Base-by-base conservation (phyloP, 2,888 invertebrate genomes). In the Lasioglossum leucozonium region DNA sequence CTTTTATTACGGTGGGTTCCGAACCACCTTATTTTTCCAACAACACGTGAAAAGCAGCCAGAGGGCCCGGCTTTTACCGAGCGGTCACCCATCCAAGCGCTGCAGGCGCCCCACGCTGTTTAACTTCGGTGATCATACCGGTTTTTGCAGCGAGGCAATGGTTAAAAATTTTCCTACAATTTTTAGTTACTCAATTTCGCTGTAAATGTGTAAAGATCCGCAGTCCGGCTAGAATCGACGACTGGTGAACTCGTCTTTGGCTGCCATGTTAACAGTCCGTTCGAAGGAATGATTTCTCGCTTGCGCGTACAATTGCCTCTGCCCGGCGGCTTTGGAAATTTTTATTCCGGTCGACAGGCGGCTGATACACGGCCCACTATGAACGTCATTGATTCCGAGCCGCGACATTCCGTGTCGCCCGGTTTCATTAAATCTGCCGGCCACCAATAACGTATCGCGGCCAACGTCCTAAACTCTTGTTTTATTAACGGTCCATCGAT, bases 381-480 rank as follows among this genome's bases (percentile, higher is more conserved):
- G 37, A 26, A 44, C 65, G 44, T n/a, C 81, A 79, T 82, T 73
- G 80, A 82, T 82, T 72, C 44, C 69, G 55, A 67, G n/a, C 16
- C 44, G 40, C 34, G 79, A 79, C 82, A 37, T 82, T 73, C 69
- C 73, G 69, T 80, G 37, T 26, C 26, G n/a, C 69, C 30, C 34
- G 44, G 73, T 82, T 79, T 82, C 72, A 80, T 82, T 80, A 80
- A 82, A 82, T 80, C 80, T 73, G 8, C 55, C 80, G 37, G 22
- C 42, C 37, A 65, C 44, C 73, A 73, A 74, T 82, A 82, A 80
- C 69, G 80, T 55, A n/a, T 73, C 44, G n/a, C 11, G 34, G 18
- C 26, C 44, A 58, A 18, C 55, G 79, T 37, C 40, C 40, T 55
- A 22, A 51, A 73, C 30, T 34, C 26, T 47, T 30, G 69, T 69